These are phyloP conservation scores for Actias luna DNA, from an alignment of 2,888 invertebrate species.

Conservation along the genomic window DNA sequence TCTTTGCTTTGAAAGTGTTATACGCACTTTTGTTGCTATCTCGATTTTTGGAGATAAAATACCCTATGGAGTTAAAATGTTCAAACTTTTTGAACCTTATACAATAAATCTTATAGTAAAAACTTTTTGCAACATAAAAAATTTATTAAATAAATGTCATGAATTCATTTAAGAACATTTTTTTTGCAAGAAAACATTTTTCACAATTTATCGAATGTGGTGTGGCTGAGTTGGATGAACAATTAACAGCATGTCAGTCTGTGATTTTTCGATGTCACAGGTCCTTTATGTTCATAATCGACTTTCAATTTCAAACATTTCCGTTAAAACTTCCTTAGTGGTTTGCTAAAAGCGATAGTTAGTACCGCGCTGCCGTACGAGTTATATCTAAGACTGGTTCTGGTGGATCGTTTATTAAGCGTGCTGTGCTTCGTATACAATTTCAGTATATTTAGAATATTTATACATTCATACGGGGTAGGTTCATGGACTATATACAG, in stretches of 20 bases:
- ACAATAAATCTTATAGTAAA: no score
- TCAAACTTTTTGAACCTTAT: no score
- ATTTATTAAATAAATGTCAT: no score
- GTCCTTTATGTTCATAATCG: neutral
- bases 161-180: no score
- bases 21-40: no score
- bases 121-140: no score
- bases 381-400: conserved; percentile 20
- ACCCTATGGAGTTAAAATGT: no score
- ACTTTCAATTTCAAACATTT: neutral
- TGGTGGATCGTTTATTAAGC: conserved; percentile 32
- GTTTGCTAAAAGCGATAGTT: neutral
- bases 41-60: no score
- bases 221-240: neutral
- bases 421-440: conserved; percentile 36
- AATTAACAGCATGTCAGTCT: neutral
- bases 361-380: neutral
- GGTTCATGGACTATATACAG: conserved; percentile 60
- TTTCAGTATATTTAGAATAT: conserved; percentile 21
- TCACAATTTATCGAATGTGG: neutral
- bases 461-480: conserved; percentile 53
- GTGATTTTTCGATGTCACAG: neutral
- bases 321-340: neutral
- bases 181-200: no score
- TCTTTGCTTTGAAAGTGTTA: no score